Conservation (phyloP, 92 coral and sea anemone species). For the Paragorgia papillata region DNA sequence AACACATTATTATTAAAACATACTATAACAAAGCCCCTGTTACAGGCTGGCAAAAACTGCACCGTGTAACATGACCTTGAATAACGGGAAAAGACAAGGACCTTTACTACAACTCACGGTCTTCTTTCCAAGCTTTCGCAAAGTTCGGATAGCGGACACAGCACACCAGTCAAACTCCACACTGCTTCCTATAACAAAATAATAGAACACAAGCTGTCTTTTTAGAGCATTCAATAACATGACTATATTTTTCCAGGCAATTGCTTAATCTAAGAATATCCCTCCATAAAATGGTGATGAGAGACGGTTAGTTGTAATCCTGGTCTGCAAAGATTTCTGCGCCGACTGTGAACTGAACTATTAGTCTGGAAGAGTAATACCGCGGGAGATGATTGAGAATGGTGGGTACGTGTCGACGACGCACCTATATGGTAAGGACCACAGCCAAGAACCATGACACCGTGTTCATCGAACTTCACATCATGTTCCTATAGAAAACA, state of each 20-base stretch:
- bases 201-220: too few species aligned
- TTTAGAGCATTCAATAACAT: too few species aligned
- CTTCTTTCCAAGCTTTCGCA: slow-evolving; percentile 79
- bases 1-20: not conserved
- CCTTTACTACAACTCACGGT: slow-evolving; percentile 88
- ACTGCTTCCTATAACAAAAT: slow-evolving; percentile 74
- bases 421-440: slow-evolving; percentile 92
- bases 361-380: too few species aligned
- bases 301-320: too few species aligned
- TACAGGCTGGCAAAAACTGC: too few species aligned
- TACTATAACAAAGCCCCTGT: too few species aligned
- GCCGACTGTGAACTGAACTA: too few species aligned
- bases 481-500: slow-evolving; percentile 73
- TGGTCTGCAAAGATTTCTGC: too few species aligned
- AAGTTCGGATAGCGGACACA: slow-evolving; percentile 90
- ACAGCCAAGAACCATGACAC: slow-evolving; percentile 97
- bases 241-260: too few species aligned
- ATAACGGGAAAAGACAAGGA: not conserved
- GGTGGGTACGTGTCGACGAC: not conserved
- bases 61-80: not conserved
- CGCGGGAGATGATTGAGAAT: too few species aligned
- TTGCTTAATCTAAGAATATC: too few species aligned
- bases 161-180: slow-evolving; percentile 99
- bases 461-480: slow-evolving; percentile 75
- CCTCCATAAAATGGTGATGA: too few species aligned